A percentile compares a stretch with the other conserved stretches of the same genome.
These are phyloP conservation scores for Iphiclides podalirius DNA, from an alignment of 2,888 invertebrate genomes.

Conservation along the genomic window DNA sequence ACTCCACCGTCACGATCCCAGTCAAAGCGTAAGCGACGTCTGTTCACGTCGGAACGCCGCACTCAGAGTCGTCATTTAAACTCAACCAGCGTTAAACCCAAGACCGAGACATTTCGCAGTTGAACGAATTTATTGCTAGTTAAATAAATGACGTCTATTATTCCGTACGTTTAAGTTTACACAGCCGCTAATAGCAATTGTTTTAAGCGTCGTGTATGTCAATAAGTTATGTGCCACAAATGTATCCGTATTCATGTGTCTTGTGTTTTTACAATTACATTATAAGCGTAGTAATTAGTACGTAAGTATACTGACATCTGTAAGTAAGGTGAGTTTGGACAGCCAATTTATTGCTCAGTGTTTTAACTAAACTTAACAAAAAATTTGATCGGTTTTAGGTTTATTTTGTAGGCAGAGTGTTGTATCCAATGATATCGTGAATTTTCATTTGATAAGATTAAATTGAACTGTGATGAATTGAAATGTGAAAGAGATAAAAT, in stretches of 20 bases:
- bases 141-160: no score
- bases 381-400: neutral
- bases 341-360: constrained; percentile 14
- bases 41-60: no score
- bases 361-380: neutral
- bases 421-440: neutral
- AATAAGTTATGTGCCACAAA: neutral
- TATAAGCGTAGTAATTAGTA: neutral
- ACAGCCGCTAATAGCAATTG: neutral
- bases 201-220: neutral
- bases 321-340: neutral
- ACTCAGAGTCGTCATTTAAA: no score
- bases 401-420: neutral
- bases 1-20: constrained; percentile 60
- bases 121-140: no score
- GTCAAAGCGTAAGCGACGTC: constrained; percentile 50
- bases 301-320: constrained; percentile 1
- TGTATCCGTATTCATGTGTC: neutral
- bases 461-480: neutral
- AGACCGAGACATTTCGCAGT: no score
- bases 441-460: constrained; percentile 9
- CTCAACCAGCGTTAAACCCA: no score
- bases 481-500: constrained; percentile 3
- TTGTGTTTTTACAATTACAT: neutral
- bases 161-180: no score